Percentiles rank a stretch among this genome's conserved stretches.
These are phyloP conservation scores for Micoletzkya japonica DNA, from an alignment of 2,888 invertebrate species.

Conservation along the genomic window DNA sequence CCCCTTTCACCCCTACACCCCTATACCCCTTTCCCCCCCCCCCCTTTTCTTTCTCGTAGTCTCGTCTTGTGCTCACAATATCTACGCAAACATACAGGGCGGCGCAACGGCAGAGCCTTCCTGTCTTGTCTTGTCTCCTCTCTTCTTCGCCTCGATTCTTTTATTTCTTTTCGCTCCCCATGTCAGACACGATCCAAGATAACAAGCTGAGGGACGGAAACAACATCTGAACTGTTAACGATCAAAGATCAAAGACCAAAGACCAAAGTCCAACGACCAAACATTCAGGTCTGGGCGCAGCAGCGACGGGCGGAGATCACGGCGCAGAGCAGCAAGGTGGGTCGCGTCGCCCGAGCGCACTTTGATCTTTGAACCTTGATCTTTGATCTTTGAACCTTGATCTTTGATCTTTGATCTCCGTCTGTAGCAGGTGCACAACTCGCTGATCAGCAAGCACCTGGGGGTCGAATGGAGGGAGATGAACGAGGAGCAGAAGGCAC, in stretches of 20 bases:
- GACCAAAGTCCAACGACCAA: neutral
- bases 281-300: conserved; percentile 43
- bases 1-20: neutral
- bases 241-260: too few species aligned
- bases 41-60: neutral
- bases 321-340: conserved; percentile 33
- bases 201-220: neutral
- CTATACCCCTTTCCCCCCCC: neutral
- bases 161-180: neutral
- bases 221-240: too few species aligned
- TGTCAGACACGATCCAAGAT: neutral
- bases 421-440: conserved; percentile 25
- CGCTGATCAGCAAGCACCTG: conserved; percentile 28
- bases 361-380: conserved; percentile 1
- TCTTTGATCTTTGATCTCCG: conserved; percentile 9
- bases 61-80: neutral
- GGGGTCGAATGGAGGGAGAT: conserved; percentile 42
- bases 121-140: neutral
- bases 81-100: neutral
- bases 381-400: conserved; percentile 1
- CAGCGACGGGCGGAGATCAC: conserved; percentile 41
- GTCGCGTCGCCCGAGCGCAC: neutral
- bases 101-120: too few species aligned
- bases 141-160: neutral
- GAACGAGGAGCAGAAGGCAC: conserved; percentile 36